These are phyloP conservation scores for Helogale parvula DNA, from an alignment of 2,113 vertebrate genomes.

Conservation along the genomic window DNA sequence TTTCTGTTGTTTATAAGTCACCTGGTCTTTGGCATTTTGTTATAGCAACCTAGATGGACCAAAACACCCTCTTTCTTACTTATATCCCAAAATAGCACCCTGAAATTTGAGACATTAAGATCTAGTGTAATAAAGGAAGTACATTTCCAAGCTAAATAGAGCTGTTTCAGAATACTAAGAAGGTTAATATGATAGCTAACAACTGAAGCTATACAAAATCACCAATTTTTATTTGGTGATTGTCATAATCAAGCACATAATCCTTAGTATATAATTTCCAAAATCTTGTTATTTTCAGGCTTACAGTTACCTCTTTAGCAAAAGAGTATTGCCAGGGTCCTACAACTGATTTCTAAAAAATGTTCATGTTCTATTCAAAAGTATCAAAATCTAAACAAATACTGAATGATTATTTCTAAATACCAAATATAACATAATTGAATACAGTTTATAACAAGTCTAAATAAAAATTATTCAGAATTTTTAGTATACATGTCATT, in stretches of 20 bases:
- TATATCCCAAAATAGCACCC: background rate
- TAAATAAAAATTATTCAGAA: background rate
- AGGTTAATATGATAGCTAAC: background rate
- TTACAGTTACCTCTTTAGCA: background rate
- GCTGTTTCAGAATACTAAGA: background rate
- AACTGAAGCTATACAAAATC: background rate
- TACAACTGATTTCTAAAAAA: background rate
- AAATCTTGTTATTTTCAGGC: background rate
- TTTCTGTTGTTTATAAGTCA: background rate
- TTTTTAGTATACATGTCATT: background rate
- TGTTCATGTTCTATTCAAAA: background rate
- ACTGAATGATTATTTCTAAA: background rate
- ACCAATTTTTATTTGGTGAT: background rate
- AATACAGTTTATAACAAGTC: background rate
- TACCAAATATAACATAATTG: background rate
- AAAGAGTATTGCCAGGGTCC: background rate
- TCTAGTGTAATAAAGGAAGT: background rate
- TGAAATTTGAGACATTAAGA: background rate
- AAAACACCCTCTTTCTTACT: background rate
- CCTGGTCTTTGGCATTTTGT: background rate
- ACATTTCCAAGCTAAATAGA: background rate
- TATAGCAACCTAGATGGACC: background rate
- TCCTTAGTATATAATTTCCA: background rate
- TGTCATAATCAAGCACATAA: background rate
- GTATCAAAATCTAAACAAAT: background rate